phyloP scores from a whole-genome alignment of 2,113 vertebrate genomes.

The Anser cygnoides region DNA sequence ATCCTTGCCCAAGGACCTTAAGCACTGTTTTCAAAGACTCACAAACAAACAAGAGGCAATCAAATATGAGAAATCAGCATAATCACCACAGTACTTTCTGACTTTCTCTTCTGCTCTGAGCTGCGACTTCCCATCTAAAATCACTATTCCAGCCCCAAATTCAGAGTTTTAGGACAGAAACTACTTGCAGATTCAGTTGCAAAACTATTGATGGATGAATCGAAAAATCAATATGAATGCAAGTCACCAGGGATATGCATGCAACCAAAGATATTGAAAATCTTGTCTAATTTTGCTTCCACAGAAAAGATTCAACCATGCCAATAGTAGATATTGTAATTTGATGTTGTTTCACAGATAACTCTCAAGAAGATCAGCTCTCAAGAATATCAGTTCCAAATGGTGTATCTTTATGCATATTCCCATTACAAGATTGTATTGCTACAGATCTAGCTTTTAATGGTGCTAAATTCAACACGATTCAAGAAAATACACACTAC shows the following conservation, averaged over 20 bases:
- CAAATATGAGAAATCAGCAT: background rate
- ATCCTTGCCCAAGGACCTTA: constrained; percentile 28
- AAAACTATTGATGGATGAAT: background rate
- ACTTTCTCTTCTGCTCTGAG: constrained; percentile 8
- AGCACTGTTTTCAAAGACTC: constrained; percentile 7
- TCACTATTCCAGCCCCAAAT: background rate
- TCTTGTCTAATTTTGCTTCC: background rate
- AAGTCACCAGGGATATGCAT: background rate
- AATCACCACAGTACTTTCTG: background rate
- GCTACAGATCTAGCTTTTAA: background rate
- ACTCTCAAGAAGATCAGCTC: background rate
- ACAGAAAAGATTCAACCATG: background rate
- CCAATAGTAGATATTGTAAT: background rate
- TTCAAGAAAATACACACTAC: background rate
- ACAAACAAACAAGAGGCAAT: background rate
- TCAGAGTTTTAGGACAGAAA: background rate
- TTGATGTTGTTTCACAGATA: background rate
- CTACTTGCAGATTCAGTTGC: background rate
- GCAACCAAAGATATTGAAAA: background rate
- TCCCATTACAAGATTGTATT: background rate
- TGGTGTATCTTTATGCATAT: background rate
- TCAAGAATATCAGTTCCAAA: background rate
- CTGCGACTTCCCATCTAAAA: background rate
- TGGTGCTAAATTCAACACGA: background rate
- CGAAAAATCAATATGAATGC: constrained; percentile 2